Evolutionary conservation across 1,140 invertebrate genomes (phyloP).

Genomic region (Araneus ventricosus): DNA sequence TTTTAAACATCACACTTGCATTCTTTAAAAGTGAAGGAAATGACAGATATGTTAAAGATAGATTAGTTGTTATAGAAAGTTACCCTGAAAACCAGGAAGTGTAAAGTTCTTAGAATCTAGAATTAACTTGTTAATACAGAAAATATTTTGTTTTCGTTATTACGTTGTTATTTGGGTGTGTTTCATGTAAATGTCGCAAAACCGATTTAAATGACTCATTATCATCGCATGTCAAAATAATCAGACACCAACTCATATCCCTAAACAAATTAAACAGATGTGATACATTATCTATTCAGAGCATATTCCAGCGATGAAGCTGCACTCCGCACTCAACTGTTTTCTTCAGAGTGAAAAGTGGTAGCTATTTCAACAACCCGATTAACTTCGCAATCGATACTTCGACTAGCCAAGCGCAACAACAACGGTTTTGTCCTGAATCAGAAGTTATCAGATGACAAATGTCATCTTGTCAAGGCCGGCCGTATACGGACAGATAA

Average conservation of each 20-base stretch:
- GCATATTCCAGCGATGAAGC: not conserved
- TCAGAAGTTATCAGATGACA: conserved; percentile 56
- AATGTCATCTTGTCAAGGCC: conserved; percentile 67
- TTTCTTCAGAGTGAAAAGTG: conserved; percentile 13
- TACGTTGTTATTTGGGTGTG: not conserved
- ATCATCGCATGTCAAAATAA: not conserved
- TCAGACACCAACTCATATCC: conserved; percentile 9
- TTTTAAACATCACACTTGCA: too few species aligned
- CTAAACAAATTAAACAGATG: conserved; percentile 12
- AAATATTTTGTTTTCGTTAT: not conserved
- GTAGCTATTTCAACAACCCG: not conserved
- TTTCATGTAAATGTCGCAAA: not conserved
- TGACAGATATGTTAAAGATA: too few species aligned
- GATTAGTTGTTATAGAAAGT: too few species aligned
- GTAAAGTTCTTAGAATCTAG: too few species aligned
- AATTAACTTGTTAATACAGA: not conserved
- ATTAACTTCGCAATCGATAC: conserved; percentile 40
- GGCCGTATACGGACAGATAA: conserved; percentile 63
- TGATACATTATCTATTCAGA: not conserved
- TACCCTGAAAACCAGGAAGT: too few species aligned
- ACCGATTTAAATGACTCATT: conserved; percentile 9
- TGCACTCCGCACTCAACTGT: not conserved
- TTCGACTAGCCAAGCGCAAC: not conserved
- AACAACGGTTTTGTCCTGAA: conserved; percentile 24
- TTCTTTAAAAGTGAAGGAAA: too few species aligned